Conservation (phyloP, 2,888 invertebrate genomes). For the Aphidius colemani region DNA sequence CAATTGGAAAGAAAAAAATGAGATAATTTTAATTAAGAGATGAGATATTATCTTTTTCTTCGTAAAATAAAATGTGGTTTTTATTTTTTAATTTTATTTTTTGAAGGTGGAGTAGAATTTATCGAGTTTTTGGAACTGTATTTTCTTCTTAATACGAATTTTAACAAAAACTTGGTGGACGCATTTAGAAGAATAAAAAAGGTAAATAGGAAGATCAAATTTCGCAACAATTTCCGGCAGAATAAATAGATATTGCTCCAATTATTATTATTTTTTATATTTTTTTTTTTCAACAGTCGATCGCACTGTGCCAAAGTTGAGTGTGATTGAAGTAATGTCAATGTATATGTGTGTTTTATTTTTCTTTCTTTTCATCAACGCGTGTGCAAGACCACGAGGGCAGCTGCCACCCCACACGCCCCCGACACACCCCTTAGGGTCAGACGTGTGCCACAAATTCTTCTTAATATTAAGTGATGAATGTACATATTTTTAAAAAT, state of each 20-base stretch:
- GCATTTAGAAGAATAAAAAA: too few species aligned
- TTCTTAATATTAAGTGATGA: constrained; percentile 7
- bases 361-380: constrained; percentile 27
- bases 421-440: constrained; percentile 51
- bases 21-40: constrained; percentile 25
- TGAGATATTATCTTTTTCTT: constrained; percentile 11
- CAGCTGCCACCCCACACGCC: constrained; percentile 50
- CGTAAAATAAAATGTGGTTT: constrained; percentile 2
- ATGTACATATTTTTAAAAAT: too few species aligned
- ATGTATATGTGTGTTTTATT: constrained; percentile 2
- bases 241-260: too few species aligned
- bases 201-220: too few species aligned
- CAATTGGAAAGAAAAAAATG: constrained; percentile 21
- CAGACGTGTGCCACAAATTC: constrained; percentile 20
- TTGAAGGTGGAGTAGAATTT: too few species aligned
- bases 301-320: too few species aligned
- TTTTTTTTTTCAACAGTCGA: background rate
- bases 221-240: constrained; percentile 11
- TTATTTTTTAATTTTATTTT: background rate
- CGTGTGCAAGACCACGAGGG: constrained; percentile 37
- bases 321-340: too few species aligned
- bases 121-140: too few species aligned
- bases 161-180: too few species aligned
- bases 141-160: too few species aligned
- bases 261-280: background rate